Percentiles rank a stretch among this genome's conserved stretches.
Conservation (phyloP, 1,140 invertebrate genomes). For the Akabosia matsudoensis region DNA sequence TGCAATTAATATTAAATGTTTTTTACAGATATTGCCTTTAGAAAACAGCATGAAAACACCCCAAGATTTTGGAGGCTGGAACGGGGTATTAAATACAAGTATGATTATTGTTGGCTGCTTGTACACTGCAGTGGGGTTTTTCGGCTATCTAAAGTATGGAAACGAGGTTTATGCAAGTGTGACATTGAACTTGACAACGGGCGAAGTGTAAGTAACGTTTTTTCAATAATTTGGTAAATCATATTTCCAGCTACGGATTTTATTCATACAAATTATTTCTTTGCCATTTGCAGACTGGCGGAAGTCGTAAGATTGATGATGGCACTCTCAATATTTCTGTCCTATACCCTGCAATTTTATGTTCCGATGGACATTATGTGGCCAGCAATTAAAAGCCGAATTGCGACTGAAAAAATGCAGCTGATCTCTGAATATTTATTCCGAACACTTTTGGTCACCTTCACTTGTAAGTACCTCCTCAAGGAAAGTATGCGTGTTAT, state of each 20-base stretch:
- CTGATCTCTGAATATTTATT: slow-evolving; percentile 65
- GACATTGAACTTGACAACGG: slow-evolving; percentile 73
- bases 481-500: no score
- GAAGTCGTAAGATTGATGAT: slow-evolving; percentile 76
- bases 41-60: slow-evolving; percentile 87
- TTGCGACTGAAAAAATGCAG: slow-evolving; percentile 59
- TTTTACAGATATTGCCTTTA: slow-evolving; percentile 69
- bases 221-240: neutral
- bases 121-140: slow-evolving; percentile 83
- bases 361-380: slow-evolving; percentile 87
- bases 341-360: slow-evolving; percentile 86
- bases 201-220: slow-evolving; percentile 64
- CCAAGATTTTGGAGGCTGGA: slow-evolving; percentile 74
- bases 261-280: neutral
- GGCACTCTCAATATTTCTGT: slow-evolving; percentile 80
- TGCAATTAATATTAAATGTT: neutral
- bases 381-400: slow-evolving; percentile 64
- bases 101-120: slow-evolving; percentile 80
- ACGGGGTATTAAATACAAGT: slow-evolving; percentile 79
- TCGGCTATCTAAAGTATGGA: slow-evolving; percentile 85
- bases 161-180: slow-evolving; percentile 73
- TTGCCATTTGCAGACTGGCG: slow-evolving; percentile 66
- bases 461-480: slow-evolving; percentile 77
- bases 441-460: slow-evolving; percentile 65
- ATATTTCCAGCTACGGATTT: no score